Evolutionary conservation across 92 coral and sea anemone species (phyloP).

Genomic region (Palythoa caribaeorum): DNA sequence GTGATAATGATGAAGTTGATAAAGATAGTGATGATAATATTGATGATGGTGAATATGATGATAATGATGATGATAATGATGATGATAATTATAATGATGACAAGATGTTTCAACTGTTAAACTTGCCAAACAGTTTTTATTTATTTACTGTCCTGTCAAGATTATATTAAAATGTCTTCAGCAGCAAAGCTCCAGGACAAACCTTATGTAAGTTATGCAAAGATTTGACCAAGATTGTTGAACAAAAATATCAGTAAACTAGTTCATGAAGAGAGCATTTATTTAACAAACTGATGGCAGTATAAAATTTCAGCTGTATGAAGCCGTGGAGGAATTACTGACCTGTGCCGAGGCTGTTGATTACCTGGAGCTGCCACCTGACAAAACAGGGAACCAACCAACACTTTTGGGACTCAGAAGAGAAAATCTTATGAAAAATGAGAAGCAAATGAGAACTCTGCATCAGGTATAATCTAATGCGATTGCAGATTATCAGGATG

Average conservation of each 20-base stretch:
- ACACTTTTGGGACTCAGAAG: slow-evolving; percentile 87
- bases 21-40: no score
- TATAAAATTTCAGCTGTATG: slow-evolving; percentile 58
- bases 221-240: neutral
- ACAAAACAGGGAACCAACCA: slow-evolving; percentile 66
- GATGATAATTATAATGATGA: no score
- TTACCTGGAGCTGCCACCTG: slow-evolving; percentile 86
- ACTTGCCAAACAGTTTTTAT: no score
- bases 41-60: no score
- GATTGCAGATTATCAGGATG: neutral
- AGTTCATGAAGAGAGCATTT: neutral
- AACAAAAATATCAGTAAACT: neutral
- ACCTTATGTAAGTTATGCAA: no score
- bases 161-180: no score
- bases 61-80: no score
- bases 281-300: neutral
- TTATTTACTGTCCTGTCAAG: no score
- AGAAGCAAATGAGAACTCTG: slow-evolving; percentile 68
- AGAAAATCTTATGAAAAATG: slow-evolving; percentile 66
- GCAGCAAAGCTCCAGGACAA: no score
- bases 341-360: slow-evolving; percentile 82
- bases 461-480: slow-evolving; percentile 70
- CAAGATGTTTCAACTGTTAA: no score
- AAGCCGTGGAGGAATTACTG: slow-evolving; percentile 71
- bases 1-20: no score